Conservation (phyloP, 2,888 invertebrate species). For the Nymphalis c-album region DNA sequence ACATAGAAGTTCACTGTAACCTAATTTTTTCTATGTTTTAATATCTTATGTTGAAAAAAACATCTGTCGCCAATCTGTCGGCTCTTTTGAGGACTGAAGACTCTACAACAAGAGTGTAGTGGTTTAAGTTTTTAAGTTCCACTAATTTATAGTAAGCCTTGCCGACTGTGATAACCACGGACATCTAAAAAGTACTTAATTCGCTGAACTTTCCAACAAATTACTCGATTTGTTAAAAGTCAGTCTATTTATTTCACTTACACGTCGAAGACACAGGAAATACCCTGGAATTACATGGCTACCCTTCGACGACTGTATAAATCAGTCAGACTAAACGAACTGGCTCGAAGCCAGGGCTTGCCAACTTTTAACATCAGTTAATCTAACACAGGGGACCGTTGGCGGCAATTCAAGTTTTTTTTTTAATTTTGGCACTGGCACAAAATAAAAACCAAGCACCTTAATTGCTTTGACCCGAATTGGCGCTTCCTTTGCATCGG, state of each 20-base stretch:
- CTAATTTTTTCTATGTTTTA: no score
- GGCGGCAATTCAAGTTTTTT: conserved; percentile 66
- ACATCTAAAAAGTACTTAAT: background rate
- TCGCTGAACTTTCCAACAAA: background rate
- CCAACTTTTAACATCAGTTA: conserved; percentile 68
- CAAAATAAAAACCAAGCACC: conserved; percentile 65
- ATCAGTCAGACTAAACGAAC: conserved; percentile 23
- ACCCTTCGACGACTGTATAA: conserved; percentile 28
- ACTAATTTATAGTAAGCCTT: background rate
- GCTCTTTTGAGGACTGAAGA: no score
- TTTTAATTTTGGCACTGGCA: conserved; percentile 68
- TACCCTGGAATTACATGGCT: conserved; percentile 18
- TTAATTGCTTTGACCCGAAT: conserved; percentile 72
- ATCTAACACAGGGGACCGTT: conserved; percentile 64
- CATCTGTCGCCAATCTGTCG: no score
- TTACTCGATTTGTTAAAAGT: conserved; percentile 7
- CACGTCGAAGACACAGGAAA: conserved; percentile 26
- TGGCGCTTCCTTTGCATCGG: conserved; percentile 53
- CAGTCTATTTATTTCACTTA: conserved; percentile 17
- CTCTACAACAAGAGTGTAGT: no score
- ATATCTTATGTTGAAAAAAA: no score
- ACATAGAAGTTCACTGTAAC: no score
- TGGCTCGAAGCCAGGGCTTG: conserved; percentile 29
- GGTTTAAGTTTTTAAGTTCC: no score
- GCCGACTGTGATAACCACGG: background rate